Base-by-base conservation (phyloP, 2,113 vertebrate species). In the Lamprotornis superbus region DNA sequence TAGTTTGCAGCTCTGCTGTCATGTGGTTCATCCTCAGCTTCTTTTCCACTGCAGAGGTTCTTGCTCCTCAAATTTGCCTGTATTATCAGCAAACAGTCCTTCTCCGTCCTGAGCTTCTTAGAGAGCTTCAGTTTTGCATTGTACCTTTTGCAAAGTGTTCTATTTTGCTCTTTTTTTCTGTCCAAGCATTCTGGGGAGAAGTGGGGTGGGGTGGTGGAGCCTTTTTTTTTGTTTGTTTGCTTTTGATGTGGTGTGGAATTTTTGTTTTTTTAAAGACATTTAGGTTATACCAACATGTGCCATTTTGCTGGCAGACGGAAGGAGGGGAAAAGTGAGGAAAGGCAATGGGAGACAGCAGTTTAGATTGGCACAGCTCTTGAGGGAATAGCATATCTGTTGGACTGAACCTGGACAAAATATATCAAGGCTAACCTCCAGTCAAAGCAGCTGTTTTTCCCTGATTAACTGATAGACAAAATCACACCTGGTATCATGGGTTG, bases 1-100 rank as follows among this genome's bases (percentile, higher is more conserved):
- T 73, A 37, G 10, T 89, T 89, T 92, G 63, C 90, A 93, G 19
- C 79, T 92, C 25, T 88, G 0, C 49, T 76, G 31, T 73, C 22
- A 8, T 39, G 49, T 85, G 46, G 53, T 61, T 91, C 42, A n/a
- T 82, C 53, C 65, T 75, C 74, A 82, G 65, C 61, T 93, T 77
- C 61, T 79, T 80, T 37, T 68, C 59, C 4, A 3, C 44, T 80
- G 67, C 67, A 80, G 81, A 75, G 31, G 46, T 73, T 91, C 63
- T 77, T 76, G 25, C 75, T 83, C 61, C 46, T 90, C 31, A 53
- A 56, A 73, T 83, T 53, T 92, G 40, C 33, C 44, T n/a, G 16
- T 64, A 19, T 33, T 55, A 67, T 74, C 20, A 87, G 60, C 40
- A 89, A 42, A 60, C 23, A 73, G 20, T 47, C 23, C 5, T 83